Conservation (phyloP, 53 echinoderm and acorn worm species). For the Apostichopus leukothele region DNA sequence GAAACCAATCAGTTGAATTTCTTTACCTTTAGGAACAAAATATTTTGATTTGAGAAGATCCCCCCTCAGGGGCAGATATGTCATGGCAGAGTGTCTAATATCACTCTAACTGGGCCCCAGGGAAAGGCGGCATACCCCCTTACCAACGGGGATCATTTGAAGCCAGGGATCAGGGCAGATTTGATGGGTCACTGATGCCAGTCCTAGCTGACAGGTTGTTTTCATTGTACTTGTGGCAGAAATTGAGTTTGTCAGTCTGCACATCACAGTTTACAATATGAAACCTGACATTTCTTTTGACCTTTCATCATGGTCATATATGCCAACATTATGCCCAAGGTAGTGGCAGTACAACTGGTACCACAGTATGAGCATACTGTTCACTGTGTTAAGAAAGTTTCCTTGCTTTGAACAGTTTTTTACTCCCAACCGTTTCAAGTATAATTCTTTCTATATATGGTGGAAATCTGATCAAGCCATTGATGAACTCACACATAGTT, state of each 20-base stretch:
- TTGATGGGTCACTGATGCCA: slow-evolving; percentile 12
- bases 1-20: neutral
- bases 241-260: neutral
- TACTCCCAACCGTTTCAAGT: no score
- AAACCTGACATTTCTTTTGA: no score
- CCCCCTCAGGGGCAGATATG: neutral
- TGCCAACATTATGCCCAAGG: no score
- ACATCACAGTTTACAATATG: no score
- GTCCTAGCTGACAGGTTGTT: neutral
- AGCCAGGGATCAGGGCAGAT: slow-evolving; percentile 7
- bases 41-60: slow-evolving; percentile 28
- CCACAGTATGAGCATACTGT: no score
- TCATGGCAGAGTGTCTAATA: neutral
- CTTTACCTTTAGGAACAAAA: neutral
- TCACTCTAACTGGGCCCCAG: slow-evolving; percentile 32
- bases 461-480: no score
- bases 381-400: no score
- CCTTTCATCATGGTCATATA: no score
- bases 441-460: no score
- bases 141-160: neutral
- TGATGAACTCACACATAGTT: no score
- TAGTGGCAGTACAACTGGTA: no score
- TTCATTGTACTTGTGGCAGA: neutral
- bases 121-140: neutral
- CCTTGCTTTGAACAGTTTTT: no score